A percentile compares a stretch with the other conserved stretches of the same genome.
Evolutionary conservation across 2,113 vertebrate species (phyloP).

Genomic region (Orthonyx spaldingii): DNA sequence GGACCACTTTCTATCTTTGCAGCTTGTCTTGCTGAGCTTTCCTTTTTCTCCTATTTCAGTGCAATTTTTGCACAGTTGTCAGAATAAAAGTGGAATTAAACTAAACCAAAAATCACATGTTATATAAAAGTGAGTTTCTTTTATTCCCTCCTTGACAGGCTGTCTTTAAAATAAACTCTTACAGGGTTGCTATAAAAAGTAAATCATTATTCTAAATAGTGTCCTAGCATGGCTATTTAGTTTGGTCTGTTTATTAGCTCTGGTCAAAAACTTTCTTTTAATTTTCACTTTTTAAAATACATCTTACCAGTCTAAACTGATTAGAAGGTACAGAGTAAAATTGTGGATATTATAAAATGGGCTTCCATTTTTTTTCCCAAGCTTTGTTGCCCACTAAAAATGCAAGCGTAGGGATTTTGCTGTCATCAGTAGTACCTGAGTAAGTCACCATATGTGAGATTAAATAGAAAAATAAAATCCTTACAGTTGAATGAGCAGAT

Average conservation of each 20-base stretch:
- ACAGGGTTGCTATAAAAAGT: not conserved
- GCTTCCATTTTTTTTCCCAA: not conserved
- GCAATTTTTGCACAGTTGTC: not conserved
- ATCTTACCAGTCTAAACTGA: not conserved
- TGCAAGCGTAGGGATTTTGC: not conserved
- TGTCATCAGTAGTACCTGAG: not conserved
- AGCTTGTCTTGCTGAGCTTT: not conserved
- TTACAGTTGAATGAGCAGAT: not conserved
- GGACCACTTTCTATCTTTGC: not conserved
- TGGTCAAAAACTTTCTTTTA: not conserved
- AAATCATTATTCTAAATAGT: not conserved
- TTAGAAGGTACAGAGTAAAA: not conserved
- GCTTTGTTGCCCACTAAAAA: not conserved
- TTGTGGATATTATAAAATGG: not conserved
- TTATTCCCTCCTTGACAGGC: not conserved
- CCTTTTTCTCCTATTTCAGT: not conserved
- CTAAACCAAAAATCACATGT: not conserved
- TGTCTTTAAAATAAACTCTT: slow-evolving; percentile 9
- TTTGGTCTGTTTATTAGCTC: not conserved
- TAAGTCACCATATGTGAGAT: not conserved
- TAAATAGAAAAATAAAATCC: not conserved
- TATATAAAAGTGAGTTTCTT: not conserved
- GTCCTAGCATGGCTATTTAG: not conserved
- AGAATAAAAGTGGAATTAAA: not conserved
- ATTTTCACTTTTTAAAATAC: not conserved